Base-by-base conservation (phyloP, 2,113 vertebrate species). In the Benitochromis conjunctus region DNA sequence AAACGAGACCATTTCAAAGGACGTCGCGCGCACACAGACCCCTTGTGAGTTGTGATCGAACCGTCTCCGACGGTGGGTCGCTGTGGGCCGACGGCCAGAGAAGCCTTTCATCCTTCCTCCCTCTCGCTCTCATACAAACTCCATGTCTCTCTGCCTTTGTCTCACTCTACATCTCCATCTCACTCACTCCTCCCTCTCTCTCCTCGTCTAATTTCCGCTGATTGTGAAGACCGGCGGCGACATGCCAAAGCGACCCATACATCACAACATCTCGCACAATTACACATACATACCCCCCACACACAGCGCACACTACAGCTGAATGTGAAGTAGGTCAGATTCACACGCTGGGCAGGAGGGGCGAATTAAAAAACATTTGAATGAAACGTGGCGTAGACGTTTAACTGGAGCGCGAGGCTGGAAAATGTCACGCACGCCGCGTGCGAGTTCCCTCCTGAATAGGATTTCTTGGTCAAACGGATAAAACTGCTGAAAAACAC, bases 291-390 rank as follows among this genome's bases (percentile, higher is more conserved):
- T 41, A 34, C 51, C 19, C 64, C 74, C n/a, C 66, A 74, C 62
- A 24, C 34, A 18, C 24, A 18, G 12, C 19, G n/a, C 7, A 7
- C 9, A 1, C 69, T 34, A 54, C 48, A 31, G 82, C 29, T 54
- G 71, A 21, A 89, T 76, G 83, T 87, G 85, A 94, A 93, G 69
- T 92, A 51, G 92, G 90, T 92, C 90, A 90, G 58, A 85, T 82
- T 77, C 80, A 53, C 80, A 76, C 31, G 21, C 46, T 4, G 64
- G 26, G 86, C 71, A 69, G 6, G 29, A 77, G 10, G 41, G 24
- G n/a, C 31, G 16, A 80, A 86, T 91, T 8, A 86, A 80, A 81
- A 58, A 54, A 53, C 58, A 80, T 88, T 10, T 51, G 74, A 89
- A 88, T 79, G 54, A 56, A 48, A 87, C 41, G n/a, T 12, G 3